phyloP scores from a whole-genome alignment of 2,797 vertebrate genomes.

The Acanthornis magna region DNA sequence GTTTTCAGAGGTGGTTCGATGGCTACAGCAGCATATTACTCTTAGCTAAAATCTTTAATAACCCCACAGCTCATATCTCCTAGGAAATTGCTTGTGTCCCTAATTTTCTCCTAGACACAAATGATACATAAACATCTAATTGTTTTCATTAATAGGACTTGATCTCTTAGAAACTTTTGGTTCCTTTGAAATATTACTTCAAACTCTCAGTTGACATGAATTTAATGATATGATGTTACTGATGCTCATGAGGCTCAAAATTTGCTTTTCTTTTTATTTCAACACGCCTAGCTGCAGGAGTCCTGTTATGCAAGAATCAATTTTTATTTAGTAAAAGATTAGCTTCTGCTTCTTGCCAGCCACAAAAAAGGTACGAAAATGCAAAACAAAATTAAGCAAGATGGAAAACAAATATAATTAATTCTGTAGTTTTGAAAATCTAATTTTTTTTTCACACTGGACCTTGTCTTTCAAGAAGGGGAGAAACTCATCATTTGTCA shows the following conservation, averaged over 20 bases:
- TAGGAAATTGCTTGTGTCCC: not conserved
- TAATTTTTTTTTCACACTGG: not conserved
- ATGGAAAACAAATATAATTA: not conserved
- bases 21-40: not conserved
- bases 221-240: not conserved
- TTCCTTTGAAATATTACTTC: slow-evolving; percentile 12
- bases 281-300: not conserved
- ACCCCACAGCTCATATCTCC: not conserved
- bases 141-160: not conserved
- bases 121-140: not conserved
- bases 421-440: not conserved
- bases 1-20: not conserved
- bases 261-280: not conserved
- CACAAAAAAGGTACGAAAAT: not conserved
- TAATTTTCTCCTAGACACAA: not conserved
- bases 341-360: not conserved
- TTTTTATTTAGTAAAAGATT: slow-evolving; percentile 18
- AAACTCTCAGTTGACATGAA: not conserved
- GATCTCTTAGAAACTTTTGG: not conserved
- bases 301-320: not conserved
- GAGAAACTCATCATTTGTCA: not conserved
- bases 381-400: not conserved
- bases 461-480: not conserved
- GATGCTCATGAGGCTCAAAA: not conserved
- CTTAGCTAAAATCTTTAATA: not conserved